A percentile compares a stretch with the other conserved stretches of the same genome.
These are phyloP conservation scores for Corapipo altera DNA, from an alignment of 2,113 vertebrate species.

Conservation along the genomic window DNA sequence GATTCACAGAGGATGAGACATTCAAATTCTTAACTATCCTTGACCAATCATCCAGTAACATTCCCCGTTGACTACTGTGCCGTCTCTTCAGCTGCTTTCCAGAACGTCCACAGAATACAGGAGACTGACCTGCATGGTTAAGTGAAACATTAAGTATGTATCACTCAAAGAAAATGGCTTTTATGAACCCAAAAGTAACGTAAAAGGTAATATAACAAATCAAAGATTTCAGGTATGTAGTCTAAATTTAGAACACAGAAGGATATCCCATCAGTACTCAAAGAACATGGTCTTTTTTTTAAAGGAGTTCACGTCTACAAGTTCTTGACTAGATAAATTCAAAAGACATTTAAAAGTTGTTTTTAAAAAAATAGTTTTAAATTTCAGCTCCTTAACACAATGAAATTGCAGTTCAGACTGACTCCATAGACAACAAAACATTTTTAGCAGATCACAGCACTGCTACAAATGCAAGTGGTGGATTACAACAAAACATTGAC, in stretches of 20 bases:
- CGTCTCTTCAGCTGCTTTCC: conserved; percentile 94
- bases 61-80: conserved; percentile 88
- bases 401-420: too few relatives aligned
- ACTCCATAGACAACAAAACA: too few relatives aligned
- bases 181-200: neutral
- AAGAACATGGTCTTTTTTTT: neutral
- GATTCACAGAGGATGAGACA: conserved; percentile 92
- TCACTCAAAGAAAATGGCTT: neutral
- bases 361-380: too few relatives aligned
- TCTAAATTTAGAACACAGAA: neutral
- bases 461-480: too few relatives aligned
- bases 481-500: too few relatives aligned
- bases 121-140: conserved; percentile 81
- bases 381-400: too few relatives aligned
- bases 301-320: neutral
- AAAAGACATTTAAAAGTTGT: too few relatives aligned
- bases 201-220: neutral
- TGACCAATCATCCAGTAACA: conserved; percentile 95
- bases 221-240: neutral
- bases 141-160: neutral
- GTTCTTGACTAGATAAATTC: neutral
- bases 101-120: conserved; percentile 90
- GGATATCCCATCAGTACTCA: fast-evolving
- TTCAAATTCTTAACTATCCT: conserved; percentile 92
- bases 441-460: too few relatives aligned